These are phyloP conservation scores for Notarius lentiginosus DNA, from an alignment of 2,113 vertebrate genomes.

Conservation along the genomic window DNA sequence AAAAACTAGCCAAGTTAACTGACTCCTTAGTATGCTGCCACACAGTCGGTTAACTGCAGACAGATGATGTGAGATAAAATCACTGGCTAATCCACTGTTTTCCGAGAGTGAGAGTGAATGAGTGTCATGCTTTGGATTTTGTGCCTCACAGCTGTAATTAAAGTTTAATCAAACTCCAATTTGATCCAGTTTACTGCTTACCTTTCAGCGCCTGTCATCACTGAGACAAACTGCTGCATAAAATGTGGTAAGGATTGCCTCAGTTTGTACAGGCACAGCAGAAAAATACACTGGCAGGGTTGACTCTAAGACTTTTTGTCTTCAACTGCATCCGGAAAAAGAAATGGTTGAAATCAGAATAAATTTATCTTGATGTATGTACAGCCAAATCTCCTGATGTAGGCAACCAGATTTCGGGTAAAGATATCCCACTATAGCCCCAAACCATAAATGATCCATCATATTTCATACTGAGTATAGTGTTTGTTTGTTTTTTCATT, in stretches of 20 bases:
- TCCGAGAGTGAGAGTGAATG: neutral
- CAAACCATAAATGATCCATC: neutral
- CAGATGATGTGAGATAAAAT: constrained; percentile 16
- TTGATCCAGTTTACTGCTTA: neutral
- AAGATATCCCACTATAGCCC: neutral
- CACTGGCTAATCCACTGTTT: neutral
- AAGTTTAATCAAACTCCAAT: constrained; percentile 9
- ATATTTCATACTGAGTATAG: neutral
- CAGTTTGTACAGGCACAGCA: neutral
- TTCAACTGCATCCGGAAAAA: neutral
- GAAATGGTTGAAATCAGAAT: neutral
- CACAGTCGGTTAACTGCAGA: constrained; percentile 5
- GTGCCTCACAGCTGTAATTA: constrained; percentile 13
- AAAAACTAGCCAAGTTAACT: neutral
- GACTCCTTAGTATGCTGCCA: neutral
- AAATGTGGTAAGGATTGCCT: neutral
- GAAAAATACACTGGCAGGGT: neutral
- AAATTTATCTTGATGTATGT: neutral
- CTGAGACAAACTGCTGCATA: neutral
- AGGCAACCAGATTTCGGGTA: no score
- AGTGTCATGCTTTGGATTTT: constrained; percentile 11
- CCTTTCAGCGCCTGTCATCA: neutral
- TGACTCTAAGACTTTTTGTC: neutral
- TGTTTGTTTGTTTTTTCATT: neutral
- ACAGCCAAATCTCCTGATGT: neutral